Evolutionary conservation across 2,888 invertebrate genomes (phyloP).

Genomic region (Andrena praecox): DNA sequence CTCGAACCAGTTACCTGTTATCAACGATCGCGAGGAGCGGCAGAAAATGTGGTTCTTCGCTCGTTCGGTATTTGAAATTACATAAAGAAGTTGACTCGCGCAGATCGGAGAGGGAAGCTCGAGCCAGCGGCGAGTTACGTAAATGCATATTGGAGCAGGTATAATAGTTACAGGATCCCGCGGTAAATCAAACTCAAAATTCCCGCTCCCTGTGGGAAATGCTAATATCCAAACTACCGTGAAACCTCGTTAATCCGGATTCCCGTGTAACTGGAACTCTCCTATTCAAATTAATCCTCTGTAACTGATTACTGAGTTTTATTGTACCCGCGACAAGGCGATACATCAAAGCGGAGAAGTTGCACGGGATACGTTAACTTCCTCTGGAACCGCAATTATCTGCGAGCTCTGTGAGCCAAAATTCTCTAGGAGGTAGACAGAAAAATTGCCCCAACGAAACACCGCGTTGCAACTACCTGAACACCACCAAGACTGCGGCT

Average conservation of each 20-base stretch:
- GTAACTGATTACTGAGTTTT: constrained; percentile 49
- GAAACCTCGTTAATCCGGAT: constrained; percentile 52
- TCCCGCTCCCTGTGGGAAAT: constrained; percentile 41
- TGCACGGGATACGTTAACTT: neutral
- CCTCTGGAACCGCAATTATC: neutral
- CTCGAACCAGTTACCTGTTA: neutral
- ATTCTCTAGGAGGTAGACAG: neutral
- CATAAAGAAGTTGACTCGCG: neutral
- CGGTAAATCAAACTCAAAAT: constrained; percentile 60
- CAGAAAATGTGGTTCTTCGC: neutral
- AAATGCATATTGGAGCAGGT: constrained; percentile 3
- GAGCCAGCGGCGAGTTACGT: constrained; percentile 5
- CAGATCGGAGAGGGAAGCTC: neutral
- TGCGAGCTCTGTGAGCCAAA: neutral
- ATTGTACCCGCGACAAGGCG: constrained; percentile 1
- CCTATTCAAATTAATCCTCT: constrained; percentile 41
- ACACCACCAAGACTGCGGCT: neutral
- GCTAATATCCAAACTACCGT: constrained; percentile 50
- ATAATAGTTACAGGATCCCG: constrained; percentile 18
- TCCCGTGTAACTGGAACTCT: constrained; percentile 52
- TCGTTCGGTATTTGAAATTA: neutral
- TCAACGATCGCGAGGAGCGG: neutral
- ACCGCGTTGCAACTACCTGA: neutral
- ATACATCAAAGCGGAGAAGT: constrained; percentile 17
- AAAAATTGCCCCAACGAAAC: neutral